Evolutionary conservation across 2,113 vertebrate species (phyloP).

Genomic region (Paramisgurnus dabryanus): DNA sequence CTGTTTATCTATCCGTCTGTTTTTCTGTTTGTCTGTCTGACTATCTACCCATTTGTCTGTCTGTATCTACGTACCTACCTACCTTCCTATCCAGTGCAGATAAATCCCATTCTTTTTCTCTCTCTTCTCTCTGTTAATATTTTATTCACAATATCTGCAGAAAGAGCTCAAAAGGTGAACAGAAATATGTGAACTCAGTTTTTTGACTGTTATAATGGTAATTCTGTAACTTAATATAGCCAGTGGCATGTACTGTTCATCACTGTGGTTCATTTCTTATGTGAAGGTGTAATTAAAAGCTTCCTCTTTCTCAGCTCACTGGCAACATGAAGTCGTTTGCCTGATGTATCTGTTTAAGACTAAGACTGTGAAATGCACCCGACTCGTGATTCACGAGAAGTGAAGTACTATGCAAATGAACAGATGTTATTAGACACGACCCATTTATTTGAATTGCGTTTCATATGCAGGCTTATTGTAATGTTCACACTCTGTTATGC

Average conservation of each 20-base stretch:
- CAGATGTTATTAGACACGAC: slow-evolving; percentile 28
- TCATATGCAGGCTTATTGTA: slow-evolving; percentile 26
- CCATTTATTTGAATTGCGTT: slow-evolving; percentile 20
- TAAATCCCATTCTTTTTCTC: neutral
- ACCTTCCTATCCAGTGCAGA: neutral
- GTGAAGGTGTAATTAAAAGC: slow-evolving; percentile 48
- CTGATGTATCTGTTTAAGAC: neutral
- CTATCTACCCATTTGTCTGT: neutral
- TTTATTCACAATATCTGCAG: slow-evolving; percentile 49
- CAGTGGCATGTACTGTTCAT: slow-evolving; percentile 34
- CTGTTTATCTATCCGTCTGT: neutral
- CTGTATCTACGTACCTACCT: neutral
- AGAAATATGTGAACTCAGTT: slow-evolving; percentile 48
- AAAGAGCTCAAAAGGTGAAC: slow-evolving; percentile 10
- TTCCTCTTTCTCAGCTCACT: slow-evolving; percentile 2
- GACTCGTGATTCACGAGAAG: neutral
- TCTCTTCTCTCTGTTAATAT: slow-evolving; percentile 31
- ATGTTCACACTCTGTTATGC: neutral
- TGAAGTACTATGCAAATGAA: slow-evolving; percentile 1
- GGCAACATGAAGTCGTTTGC: slow-evolving; percentile 7
- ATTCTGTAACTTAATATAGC: slow-evolving; percentile 52
- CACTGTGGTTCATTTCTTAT: slow-evolving; percentile 49
- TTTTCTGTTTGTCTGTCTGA: neutral
- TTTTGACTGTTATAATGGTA: slow-evolving; percentile 50
- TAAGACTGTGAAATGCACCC: neutral